Conservation (phyloP, 1,140 invertebrate genomes). For the Potamilus streckersoni region DNA sequence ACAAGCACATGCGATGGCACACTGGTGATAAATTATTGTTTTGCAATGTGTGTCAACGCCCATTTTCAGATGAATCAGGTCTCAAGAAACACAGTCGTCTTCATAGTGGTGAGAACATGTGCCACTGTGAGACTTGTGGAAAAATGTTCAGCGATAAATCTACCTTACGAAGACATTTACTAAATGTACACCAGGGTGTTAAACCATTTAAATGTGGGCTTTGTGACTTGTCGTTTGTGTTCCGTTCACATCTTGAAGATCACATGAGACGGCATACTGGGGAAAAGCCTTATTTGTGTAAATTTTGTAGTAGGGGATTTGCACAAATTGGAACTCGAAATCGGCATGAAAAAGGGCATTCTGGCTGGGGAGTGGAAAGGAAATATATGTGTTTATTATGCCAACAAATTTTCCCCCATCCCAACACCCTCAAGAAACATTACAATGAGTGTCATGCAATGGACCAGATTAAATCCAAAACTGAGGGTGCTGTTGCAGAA, state of each 20-base stretch:
- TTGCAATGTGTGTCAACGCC: not conserved
- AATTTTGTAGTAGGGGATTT: conserved; percentile 1
- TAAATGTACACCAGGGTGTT: conserved; percentile 1
- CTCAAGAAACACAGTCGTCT: conserved; percentile 6
- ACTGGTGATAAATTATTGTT: conserved; percentile 1
- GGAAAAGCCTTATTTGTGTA: conserved; percentile 3
- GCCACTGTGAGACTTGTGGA: conserved; percentile 1
- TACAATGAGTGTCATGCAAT: too few species aligned
- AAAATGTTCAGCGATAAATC: conserved; percentile 4
- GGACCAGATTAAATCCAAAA: too few species aligned
- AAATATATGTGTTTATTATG: too few species aligned
- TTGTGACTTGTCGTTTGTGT: not conserved
- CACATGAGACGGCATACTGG: conserved; percentile 5
- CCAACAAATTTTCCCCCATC: too few species aligned
- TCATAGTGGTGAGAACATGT: not conserved
- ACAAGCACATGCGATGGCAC: not conserved
- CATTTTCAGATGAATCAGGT: not conserved
- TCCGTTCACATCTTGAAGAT: not conserved
- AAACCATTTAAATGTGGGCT: conserved; percentile 4
- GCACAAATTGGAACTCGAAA: not conserved
- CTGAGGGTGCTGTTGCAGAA: too few species aligned
- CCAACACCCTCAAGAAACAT: too few species aligned
- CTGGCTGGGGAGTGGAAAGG: not conserved
- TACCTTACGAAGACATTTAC: not conserved
- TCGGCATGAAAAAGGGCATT: conserved; percentile 5